Evolutionary conservation across 2,113 vertebrate genomes (phyloP), one percentile per base, ranked within the genome.

Genomic region (Oxyruncus cristatus): DNA sequence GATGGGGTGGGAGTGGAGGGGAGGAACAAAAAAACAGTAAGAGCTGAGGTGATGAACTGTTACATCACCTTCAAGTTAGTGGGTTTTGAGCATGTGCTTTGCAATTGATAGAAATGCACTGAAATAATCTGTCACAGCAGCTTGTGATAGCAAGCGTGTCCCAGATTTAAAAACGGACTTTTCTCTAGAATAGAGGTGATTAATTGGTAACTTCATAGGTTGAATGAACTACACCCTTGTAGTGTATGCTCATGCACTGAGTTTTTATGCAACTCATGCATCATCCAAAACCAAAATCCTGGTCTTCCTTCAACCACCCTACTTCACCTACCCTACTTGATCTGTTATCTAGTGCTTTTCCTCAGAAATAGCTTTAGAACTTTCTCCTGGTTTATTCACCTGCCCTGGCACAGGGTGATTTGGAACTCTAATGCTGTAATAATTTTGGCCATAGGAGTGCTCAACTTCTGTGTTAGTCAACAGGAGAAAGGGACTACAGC

Each of bases 231-330:
- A 58, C 3, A 7, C 66, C 85, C 37, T 76, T 67, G 58, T 84
- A 68, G 84, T 52, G 84, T 93, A 35, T 79, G 66, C 50, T 91
- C n/a, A 65, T 61, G 74, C 87, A 95, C 87, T 66, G 89, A 70
- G 74, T 85, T 63, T 93, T 94, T 93, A 95, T 95, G 87, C 92
- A 93, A 93, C 88, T 97, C 72, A 26, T 92, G 44, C 92, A 81
- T 95, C 95, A 92, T 96, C 97, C 78, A 97, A 97, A 96, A 96
- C 24, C 90, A 92, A 95, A 96, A 95, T 97, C 92, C 88, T 86
- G 74, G 91, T 97, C 94, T 95, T 97, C 95, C 87, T 95, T 73
- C 84, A 91, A 93, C 93, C 66, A 80, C 83, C 72, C 94, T 95
- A 52, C 71, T 96, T 95, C 61, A 75, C 66, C 84, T 83, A 62